Base-by-base conservation (phyloP, 1,140 invertebrate species). In the Papilio helenus region DNA sequence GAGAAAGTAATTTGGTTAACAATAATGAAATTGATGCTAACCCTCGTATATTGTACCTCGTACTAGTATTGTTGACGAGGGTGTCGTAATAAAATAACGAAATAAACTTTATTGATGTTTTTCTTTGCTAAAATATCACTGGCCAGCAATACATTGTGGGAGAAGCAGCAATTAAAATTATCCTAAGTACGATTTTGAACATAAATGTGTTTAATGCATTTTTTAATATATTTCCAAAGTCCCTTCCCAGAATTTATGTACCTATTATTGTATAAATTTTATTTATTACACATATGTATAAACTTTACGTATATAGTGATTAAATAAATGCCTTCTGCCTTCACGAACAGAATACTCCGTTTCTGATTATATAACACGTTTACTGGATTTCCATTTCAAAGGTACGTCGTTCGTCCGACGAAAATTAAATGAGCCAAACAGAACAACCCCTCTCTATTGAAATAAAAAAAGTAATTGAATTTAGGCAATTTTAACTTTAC, bases 1-100 rank as follows among this genome's bases (percentile, higher is more conserved):
- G 73, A 76, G 73, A 76, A 76, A 76, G n/a, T 76, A 76, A 76
- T 76, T 76, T 55, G 34, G 51, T 76, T 76, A 76, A 58, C 73
- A 76, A 39, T 76, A 55, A 76, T 76, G 46, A 76, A 76, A 76
- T 76, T 76, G 49, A 55, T 34, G 73, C 49, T 34, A 76, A 58
- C 46, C 34, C 73, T 76, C 49, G 49, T 76, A 51, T 76, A 73
- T 73, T 73, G 12, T 49, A 46, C 14, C 3, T 76, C 26, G 16
- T 76, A 34, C 58, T 58, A 29, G 16, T 29, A 49, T 51, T 74
- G 72, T 51, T 76, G 51, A 76, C 73, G 34, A 76, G 73, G 73
- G 73, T 76, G 34, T 55, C 3, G 73, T 76, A 39, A 76, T 76
- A 55, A 76, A 76, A 76, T 76, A 73, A 46, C 12, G 49, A 42